phyloP scores from a whole-genome alignment of 2,888 invertebrate species.

The Leptothorax acervorum region DNA sequence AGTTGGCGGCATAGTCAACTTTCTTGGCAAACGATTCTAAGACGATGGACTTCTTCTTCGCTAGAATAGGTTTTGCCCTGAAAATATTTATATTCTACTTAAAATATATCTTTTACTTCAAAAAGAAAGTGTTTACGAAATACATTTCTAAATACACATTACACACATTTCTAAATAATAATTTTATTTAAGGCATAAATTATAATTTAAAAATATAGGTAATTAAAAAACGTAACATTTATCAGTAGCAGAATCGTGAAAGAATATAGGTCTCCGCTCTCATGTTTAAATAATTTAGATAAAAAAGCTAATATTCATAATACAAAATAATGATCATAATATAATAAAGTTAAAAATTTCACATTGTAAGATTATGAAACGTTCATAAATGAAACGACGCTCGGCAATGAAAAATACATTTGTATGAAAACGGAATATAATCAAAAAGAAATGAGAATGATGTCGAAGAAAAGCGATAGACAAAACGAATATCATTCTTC shows the following conservation, averaged over 20 bases:
- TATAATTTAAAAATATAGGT: neutral
- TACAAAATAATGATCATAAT: neutral
- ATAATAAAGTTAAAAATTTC: neutral
- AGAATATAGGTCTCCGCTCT: neutral
- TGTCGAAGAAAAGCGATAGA: conserved; percentile 20
- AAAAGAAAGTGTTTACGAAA: conserved; percentile 9
- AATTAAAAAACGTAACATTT: neutral
- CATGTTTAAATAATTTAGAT: neutral
- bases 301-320: neutral
- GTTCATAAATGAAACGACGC: neutral
- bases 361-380: neutral
- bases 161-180: neutral
- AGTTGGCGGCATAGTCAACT: conserved; percentile 3
- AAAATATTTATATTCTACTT: neutral
- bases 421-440: conserved; percentile 25
- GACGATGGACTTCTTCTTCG: conserved; percentile 1
- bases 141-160: neutral
- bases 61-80: neutral
- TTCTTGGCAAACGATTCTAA: conserved; percentile 39
- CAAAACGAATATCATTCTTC: conserved; percentile 28
- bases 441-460: conserved; percentile 18
- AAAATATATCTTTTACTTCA: neutral
- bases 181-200: conserved; percentile 1
- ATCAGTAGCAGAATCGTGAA: neutral
- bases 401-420: neutral